Evolutionary conservation across 2,888 invertebrate genomes (phyloP).

Genomic region (Calliphora vomitoria): DNA sequence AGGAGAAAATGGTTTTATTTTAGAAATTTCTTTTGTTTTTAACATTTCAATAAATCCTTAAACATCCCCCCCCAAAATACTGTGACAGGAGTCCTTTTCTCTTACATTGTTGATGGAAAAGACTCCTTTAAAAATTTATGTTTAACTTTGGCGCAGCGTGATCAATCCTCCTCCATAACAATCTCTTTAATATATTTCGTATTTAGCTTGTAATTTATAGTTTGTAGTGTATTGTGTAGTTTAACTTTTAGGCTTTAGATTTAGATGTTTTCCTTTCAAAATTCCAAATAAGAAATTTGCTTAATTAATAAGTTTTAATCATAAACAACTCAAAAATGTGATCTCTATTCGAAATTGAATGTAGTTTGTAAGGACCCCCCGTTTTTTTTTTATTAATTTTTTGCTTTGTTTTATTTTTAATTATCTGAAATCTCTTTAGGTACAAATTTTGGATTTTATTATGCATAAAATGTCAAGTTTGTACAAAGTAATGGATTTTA

Average conservation of each 20-base stretch:
- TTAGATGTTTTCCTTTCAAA: constrained; percentile 45
- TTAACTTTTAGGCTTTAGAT: constrained; percentile 59
- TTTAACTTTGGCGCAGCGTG: constrained; percentile 80
- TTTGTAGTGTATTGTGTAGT: constrained; percentile 59
- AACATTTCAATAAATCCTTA: constrained; percentile 55
- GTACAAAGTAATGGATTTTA: too few relatives aligned
- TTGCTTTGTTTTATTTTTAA: constrained; percentile 57
- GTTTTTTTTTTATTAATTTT: constrained; percentile 56
- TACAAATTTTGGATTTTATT: not conserved
- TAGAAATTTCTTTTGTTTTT: not conserved
- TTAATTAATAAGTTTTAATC: constrained; percentile 38
- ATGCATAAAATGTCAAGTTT: too few relatives aligned
- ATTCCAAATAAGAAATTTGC: constrained; percentile 38
- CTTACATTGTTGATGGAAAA: not conserved
- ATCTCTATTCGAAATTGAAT: constrained; percentile 76
- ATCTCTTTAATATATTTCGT: constrained; percentile 37
- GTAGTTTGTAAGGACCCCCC: constrained; percentile 60
- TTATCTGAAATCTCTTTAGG: not conserved
- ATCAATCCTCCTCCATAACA: constrained; percentile 74
- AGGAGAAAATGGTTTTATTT: not conserved
- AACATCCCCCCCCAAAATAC: constrained; percentile 26
- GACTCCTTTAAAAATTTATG: constrained; percentile 64
- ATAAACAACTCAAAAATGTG: constrained; percentile 75
- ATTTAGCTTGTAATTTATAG: constrained; percentile 60
- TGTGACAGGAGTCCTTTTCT: constrained; percentile 64